These are phyloP conservation scores for Oscheius myriophilus DNA, from an alignment of 2,888 invertebrate genomes.

Conservation along the genomic window DNA sequence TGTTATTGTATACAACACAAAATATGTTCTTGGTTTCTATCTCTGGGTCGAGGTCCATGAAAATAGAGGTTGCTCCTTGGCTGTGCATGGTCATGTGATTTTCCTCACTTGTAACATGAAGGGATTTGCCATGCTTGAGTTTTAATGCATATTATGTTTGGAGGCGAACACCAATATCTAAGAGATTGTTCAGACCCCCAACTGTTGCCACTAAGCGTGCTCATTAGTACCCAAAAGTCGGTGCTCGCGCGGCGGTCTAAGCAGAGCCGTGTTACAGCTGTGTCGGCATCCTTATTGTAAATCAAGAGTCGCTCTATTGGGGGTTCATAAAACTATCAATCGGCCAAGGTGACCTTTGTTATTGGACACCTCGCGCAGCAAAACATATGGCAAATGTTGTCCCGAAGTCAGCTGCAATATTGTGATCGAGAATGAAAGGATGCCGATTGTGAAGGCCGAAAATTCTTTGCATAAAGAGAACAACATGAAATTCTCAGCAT, in stretches of 20 bases:
- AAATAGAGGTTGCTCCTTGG: not conserved
- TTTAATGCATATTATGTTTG: too few relatives aligned
- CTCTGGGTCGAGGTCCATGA: conserved; percentile 6
- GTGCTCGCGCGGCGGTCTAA: too few relatives aligned
- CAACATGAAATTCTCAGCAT: not conserved
- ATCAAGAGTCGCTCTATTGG: conserved; percentile 27
- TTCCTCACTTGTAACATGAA: too few relatives aligned
- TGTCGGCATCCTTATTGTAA: conserved; percentile 32
- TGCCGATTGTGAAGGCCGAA: not conserved
- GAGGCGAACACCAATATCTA: too few relatives aligned
- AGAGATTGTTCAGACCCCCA: too few relatives aligned
- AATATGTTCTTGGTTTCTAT: not conserved
- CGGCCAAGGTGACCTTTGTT: conserved; percentile 26
- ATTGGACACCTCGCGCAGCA: conserved; percentile 21
- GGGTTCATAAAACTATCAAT: conserved; percentile 32
- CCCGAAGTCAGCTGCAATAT: not conserved
- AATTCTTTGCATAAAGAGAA: not conserved
- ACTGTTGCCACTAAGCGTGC: too few relatives aligned
- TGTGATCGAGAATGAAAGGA: conserved; percentile 5
- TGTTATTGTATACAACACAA: too few relatives aligned
- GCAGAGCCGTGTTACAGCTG: conserved; percentile 24
- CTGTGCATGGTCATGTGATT: not conserved
- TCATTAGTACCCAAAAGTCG: too few relatives aligned
- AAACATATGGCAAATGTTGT: conserved; percentile 17
- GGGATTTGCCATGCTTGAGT: too few relatives aligned